Conservation (phyloP, 2,888 invertebrate genomes). For the Alcis repandata region DNA sequence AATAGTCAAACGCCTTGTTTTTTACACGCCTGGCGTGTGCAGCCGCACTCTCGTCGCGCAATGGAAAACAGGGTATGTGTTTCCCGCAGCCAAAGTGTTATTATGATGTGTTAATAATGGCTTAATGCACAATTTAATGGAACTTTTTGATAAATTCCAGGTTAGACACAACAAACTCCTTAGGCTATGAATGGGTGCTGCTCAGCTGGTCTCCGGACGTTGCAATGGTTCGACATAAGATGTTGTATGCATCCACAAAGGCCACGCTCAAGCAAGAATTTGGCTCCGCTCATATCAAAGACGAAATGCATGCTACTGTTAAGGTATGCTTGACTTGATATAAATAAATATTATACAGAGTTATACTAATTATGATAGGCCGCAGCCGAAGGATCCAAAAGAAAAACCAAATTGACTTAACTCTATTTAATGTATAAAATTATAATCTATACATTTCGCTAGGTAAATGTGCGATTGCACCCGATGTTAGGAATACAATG, state of each 20-base stretch:
- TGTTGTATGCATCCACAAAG: constrained; percentile 99
- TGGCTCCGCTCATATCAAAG: constrained; percentile 96
- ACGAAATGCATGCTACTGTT: constrained; percentile 96
- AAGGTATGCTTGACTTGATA: constrained; percentile 64
- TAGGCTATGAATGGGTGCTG: constrained; percentile 96
- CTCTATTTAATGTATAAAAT: no score
- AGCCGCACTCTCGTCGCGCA: no score
- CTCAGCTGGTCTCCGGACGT: constrained; percentile 98
- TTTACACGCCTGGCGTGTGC: no score
- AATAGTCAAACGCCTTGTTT: no score
- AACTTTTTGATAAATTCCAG: constrained; percentile 65
- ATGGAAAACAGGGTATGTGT: no score
- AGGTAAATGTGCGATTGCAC: no score
- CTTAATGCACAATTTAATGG: background rate
- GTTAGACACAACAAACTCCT: constrained; percentile 91
- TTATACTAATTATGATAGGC: background rate
- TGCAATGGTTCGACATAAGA: constrained; percentile 96
- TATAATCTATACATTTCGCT: no score
- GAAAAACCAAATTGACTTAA: no score
- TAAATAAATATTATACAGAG: background rate
- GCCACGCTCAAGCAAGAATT: constrained; percentile 98
- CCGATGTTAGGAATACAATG: no score
- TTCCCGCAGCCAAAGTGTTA: no score
- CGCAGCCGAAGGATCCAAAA: no score
- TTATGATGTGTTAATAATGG: no score